Conservation (phyloP, 2,888 invertebrate species). For the Odontothrips loti region DNA sequence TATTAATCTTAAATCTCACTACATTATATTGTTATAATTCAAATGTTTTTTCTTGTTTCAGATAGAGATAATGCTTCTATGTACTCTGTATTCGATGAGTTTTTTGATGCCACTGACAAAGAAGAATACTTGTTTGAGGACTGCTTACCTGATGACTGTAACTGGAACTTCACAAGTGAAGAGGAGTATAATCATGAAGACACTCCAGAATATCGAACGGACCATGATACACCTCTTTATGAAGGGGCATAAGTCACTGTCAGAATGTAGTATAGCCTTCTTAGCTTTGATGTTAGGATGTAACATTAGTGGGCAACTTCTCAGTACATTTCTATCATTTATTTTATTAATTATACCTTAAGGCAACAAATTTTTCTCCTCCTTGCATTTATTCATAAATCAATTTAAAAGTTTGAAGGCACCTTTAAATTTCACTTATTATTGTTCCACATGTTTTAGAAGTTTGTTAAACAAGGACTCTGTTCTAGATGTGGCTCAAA, state of each 20-base stretch:
- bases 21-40: no score
- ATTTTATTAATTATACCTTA: background rate
- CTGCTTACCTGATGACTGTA: no score
- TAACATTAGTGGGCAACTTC: background rate
- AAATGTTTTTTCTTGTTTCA: no score
- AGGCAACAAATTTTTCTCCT: background rate
- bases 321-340: background rate
- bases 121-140: no score
- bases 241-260: background rate
- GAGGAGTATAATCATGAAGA: no score
- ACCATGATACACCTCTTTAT: background rate
- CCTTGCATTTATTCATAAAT: background rate
- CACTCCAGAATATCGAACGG: no score
- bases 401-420: background rate
- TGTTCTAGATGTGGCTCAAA: background rate
- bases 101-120: no score
- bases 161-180: no score
- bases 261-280: background rate
- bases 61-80: no score
- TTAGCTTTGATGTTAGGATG: background rate
- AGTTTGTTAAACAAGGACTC: background rate
- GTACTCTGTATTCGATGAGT: no score
- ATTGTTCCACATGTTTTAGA: background rate
- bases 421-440: background rate
- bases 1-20: no score